Percentiles rank a stretch among this genome's conserved stretches.
Evolutionary conservation across 92 coral and sea anemone genomes (phyloP).

Genomic region (Montipora capitata): DNA sequence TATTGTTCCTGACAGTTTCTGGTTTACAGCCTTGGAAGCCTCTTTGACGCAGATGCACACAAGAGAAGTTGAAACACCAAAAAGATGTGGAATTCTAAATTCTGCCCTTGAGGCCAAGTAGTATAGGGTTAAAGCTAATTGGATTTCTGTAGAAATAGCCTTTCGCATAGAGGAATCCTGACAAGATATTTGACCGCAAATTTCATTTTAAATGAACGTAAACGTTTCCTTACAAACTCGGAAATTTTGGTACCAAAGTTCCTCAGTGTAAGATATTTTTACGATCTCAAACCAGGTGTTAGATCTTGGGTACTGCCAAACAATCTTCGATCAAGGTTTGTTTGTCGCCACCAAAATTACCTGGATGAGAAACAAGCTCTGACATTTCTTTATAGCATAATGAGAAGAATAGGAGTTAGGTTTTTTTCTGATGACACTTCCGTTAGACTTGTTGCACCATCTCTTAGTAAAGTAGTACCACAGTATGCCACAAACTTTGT

Average conservation of each 20-base stretch:
- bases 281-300: conserved; percentile 34
- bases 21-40: conserved; percentile 30
- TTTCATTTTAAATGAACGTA: conserved; percentile 32
- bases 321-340: conserved; percentile 10
- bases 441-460: background rate
- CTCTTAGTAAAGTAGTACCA: conserved; percentile 14
- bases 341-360: background rate
- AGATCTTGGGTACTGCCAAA: conserved; percentile 22
- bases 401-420: conserved; percentile 1
- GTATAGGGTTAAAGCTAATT: conserved; percentile 42
- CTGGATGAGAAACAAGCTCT: conserved; percentile 5
- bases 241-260: conserved; percentile 25
- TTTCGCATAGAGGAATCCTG: conserved; percentile 66
- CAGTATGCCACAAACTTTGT: conserved; percentile 1
- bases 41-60: conserved; percentile 46
- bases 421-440: conserved; percentile 17
- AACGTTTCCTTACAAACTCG: conserved; percentile 14
- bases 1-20: conserved; percentile 7
- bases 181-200: conserved; percentile 32
- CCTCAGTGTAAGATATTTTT: background rate
- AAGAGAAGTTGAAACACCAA: conserved; percentile 46
- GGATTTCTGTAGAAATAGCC: conserved; percentile 56
- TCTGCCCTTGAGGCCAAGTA: conserved; percentile 46
- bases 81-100: conserved; percentile 38
- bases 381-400: background rate